phyloP scores from a whole-genome alignment of 2,888 invertebrate genomes.

The Epistrophe grossulariae region DNA sequence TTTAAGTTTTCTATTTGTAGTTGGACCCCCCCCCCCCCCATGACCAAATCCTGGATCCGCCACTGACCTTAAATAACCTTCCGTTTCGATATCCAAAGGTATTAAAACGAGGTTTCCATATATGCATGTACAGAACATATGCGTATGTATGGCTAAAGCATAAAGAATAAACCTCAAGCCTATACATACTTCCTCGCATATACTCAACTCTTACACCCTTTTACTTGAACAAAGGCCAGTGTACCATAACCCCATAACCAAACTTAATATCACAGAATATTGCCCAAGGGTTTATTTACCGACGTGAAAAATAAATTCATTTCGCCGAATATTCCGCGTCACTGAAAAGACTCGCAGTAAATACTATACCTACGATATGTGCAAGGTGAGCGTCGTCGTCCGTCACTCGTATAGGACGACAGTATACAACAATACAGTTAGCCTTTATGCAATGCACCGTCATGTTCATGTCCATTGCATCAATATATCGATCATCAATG shows the following conservation, averaged over 20 bases:
- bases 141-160: neutral
- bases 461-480: constrained; percentile 24
- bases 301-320: constrained; percentile 63
- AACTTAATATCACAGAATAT: constrained; percentile 59
- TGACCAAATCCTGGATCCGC: no score
- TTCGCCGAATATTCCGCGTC: constrained; percentile 52
- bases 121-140: no score
- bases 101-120: constrained; percentile 42
- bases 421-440: neutral
- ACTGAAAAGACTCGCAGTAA: constrained; percentile 42
- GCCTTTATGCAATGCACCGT: neutral
- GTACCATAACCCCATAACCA: constrained; percentile 18
- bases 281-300: constrained; percentile 47
- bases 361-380: neutral
- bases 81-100: constrained; percentile 9
- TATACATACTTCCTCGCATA: neutral
- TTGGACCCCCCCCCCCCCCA: no score
- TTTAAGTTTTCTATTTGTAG: no score
- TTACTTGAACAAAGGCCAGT: neutral
- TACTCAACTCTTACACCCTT: neutral
- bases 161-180: constrained; percentile 10
- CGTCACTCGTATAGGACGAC: neutral
- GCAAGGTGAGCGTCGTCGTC: neutral
- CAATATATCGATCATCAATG: constrained; percentile 42
- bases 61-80: neutral